Base-by-base conservation (phyloP, 2,797 vertebrate genomes). In the Schizopygopsis malacanthus region DNA sequence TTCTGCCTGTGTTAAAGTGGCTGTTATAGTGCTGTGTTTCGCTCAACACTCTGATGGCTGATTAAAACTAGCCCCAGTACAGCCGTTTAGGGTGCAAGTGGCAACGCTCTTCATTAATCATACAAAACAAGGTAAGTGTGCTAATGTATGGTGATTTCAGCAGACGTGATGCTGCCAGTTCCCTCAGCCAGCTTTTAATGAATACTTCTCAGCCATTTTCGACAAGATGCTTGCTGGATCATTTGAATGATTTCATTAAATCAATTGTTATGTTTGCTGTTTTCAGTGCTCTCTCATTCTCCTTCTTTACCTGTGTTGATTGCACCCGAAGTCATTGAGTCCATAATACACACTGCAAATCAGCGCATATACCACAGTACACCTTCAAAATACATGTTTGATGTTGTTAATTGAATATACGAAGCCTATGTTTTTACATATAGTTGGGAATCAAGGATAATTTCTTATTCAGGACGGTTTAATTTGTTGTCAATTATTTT, bases 111-210 rank as follows among this genome's bases (percentile, higher is more conserved):
- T 76, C 84, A 52, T 72, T 82, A 81, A 78, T 86, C 82, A 79
- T 79, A 75, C 69, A 75, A 85, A 83, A 76, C 85, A 86, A 81
- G 86, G 85, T 88, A 79, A 88, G 85, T 85, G 41, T 5, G 6
- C n/a, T 72, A 81, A 79, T 75, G 33, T 79, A 22, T 76, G 70
- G 25, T 83, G 65, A 86, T 87, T 85, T 33, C 39, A 87, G 33
- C 61, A 45, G 85, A 87, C 39, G 63, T 63, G 65, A 78, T 71
- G 33, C 71, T 63, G 33, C n/a, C 61, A 87, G 56, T 76, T 75
- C 22, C 28, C 72, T 79, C 33, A 67, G 63, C 22, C 65, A 47
- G 61, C 25, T 63, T 79, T 79, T 79, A 79, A 79, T 37, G 65
- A 84, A 79, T 39, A 84, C 63, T 85, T 78, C 75, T 59, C 50